These are phyloP conservation scores for Oxytorus armatus DNA, from an alignment of 2,888 invertebrate species.

Conservation along the genomic window DNA sequence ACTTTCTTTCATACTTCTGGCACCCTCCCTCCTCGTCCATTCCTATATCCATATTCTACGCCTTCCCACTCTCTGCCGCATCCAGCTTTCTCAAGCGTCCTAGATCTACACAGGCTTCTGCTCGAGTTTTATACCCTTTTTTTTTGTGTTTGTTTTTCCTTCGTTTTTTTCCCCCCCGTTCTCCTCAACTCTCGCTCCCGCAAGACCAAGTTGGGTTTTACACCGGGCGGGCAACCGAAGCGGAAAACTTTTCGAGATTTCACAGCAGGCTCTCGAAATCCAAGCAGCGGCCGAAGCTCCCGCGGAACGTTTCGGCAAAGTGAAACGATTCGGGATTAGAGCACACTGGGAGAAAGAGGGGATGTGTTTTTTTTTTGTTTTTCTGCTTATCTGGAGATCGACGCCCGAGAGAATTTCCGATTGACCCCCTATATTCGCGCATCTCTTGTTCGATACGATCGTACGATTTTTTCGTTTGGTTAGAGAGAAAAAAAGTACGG, in stretches of 20 bases:
- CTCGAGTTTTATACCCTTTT: conserved; percentile 52
- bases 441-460: neutral
- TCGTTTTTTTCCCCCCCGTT: conserved; percentile 41
- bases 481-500: neutral
- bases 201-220: conserved; percentile 61
- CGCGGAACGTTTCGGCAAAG: conserved; percentile 65
- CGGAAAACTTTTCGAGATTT: conserved; percentile 69
- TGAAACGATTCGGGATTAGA: conserved; percentile 67
- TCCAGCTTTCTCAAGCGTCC: conserved; percentile 38
- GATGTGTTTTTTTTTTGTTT: conserved; percentile 10
- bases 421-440: conserved; percentile 14
- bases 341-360: conserved; percentile 25
- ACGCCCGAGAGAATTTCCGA: conserved; percentile 58
- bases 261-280: conserved; percentile 29
- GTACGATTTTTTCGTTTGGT: neutral
- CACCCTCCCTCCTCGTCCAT: neutral
- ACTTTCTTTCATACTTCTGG: conserved; percentile 11
- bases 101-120: conserved; percentile 7
- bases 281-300: conserved; percentile 26
- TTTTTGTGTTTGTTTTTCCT: conserved; percentile 15
- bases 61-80: conserved; percentile 5
- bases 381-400: conserved; percentile 25
- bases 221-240: conserved; percentile 52
- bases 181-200: conserved; percentile 48
- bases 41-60: conserved; percentile 22